These are phyloP conservation scores for Phymastichus coffea DNA, from an alignment of 1,140 invertebrate species.

Conservation along the genomic window DNA sequence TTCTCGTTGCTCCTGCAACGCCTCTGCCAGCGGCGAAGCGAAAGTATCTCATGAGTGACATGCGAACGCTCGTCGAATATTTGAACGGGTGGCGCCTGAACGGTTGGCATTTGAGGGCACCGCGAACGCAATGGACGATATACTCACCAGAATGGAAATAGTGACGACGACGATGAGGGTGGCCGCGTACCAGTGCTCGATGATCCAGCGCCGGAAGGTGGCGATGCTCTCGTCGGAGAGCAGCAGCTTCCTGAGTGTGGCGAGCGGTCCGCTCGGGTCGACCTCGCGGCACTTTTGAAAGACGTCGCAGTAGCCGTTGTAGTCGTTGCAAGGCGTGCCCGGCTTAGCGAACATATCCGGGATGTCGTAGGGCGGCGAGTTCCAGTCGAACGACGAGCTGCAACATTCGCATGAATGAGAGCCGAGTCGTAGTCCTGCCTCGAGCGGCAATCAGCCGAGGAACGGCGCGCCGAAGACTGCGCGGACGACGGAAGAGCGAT, in stretches of 20 bases:
- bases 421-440: no score
- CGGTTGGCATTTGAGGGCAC: no score
- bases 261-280: conserved; percentile 91
- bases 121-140: no score
- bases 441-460: no score
- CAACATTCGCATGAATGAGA: conserved; percentile 52
- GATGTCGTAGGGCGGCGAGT: conserved; percentile 82
- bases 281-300: conserved; percentile 96
- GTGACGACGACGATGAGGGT: conserved; percentile 73
- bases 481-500: not conserved
- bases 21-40: no score
- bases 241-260: conserved; percentile 82
- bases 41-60: no score
- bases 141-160: conserved; percentile 76
- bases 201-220: conserved; percentile 81
- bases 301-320: conserved; percentile 98
- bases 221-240: conserved; percentile 87
- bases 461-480: no score
- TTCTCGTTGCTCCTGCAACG: conserved; percentile 13
- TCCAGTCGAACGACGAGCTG: conserved; percentile 89
- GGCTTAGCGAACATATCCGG: conserved; percentile 93
- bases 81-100: no score
- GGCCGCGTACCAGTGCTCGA: conserved; percentile 83
- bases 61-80: no score
- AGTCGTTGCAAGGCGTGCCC: conserved; percentile 95